Percentiles rank a stretch among this genome's conserved stretches.
Conservation (phyloP, 1,140 invertebrate genomes). For the Papilio polyxenes region DNA sequence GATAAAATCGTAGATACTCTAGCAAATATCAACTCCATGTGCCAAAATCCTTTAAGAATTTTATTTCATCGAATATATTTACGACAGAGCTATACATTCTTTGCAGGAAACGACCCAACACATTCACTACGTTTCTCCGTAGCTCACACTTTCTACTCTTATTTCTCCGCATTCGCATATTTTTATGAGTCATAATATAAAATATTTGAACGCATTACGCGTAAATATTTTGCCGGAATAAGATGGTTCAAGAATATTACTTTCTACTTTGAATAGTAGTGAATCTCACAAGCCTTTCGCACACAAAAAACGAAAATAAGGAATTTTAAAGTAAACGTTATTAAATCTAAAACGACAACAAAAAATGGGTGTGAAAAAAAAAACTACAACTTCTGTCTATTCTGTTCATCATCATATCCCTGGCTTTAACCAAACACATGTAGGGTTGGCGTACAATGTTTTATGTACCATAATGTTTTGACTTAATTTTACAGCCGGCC, state of each 20-base stretch:
- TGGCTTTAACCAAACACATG: no score
- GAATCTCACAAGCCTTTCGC: neutral
- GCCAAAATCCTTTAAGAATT: conserved; percentile 2
- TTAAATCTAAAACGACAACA: no score
- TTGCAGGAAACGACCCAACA: conserved; percentile 18
- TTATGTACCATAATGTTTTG: no score
- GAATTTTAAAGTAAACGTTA: no score
- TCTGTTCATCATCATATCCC: no score
- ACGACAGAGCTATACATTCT: neutral
- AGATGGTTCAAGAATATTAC: conserved; percentile 8
- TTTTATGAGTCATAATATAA: conserved; percentile 23
- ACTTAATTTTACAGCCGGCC: no score
- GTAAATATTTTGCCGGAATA: conserved; percentile 11
- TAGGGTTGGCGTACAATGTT: no score
- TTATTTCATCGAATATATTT: conserved; percentile 15
- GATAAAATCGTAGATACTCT: neutral
- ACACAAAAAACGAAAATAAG: no score
- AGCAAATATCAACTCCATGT: neutral
- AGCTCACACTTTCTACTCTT: conserved; percentile 18
- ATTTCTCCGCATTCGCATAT: conserved; percentile 13
- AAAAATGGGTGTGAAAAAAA: no score
- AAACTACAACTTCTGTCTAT: no score
- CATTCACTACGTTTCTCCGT: neutral
- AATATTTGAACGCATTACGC: conserved; percentile 20
- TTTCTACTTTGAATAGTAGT: neutral